Evolutionary conservation across 2,113 vertebrate species (phyloP).

Genomic region (Cygnus buccinator): DNA sequence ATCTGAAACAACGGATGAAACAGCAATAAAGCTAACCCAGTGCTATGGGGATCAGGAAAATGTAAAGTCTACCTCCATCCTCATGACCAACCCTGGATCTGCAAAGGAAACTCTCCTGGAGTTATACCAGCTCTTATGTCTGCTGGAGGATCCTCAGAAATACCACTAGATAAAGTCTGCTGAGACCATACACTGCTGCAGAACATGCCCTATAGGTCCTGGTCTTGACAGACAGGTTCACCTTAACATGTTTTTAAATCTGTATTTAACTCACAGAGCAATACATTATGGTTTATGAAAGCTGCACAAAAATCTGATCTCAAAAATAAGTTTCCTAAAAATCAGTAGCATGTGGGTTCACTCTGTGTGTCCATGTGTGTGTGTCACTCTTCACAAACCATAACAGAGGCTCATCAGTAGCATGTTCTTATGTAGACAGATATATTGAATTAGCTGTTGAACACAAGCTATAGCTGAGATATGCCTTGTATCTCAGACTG

Average conservation of each 20-base stretch:
- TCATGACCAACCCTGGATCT: background rate
- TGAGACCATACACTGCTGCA: background rate
- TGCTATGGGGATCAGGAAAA: background rate
- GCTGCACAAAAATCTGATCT: background rate
- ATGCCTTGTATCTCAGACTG: background rate
- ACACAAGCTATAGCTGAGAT: background rate
- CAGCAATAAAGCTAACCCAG: background rate
- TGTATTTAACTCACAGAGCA: background rate
- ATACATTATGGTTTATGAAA: background rate
- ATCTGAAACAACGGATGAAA: background rate
- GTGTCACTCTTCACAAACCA: background rate
- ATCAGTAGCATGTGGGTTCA: background rate
- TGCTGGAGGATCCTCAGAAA: background rate
- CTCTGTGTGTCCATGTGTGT: background rate
- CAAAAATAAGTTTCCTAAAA: background rate
- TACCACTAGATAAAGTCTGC: background rate
- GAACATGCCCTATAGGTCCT: background rate
- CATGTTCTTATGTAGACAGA: background rate
- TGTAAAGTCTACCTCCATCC: background rate
- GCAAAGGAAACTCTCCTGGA: background rate
- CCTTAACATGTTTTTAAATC: background rate
- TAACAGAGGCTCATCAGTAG: background rate
- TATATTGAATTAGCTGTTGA: background rate
- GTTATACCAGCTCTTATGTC: background rate
- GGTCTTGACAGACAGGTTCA: background rate